Percentiles rank a stretch among this genome's conserved stretches.
phyloP scores from a whole-genome alignment of 2,797 vertebrate species.

The Sebastes oblongus region DNA sequence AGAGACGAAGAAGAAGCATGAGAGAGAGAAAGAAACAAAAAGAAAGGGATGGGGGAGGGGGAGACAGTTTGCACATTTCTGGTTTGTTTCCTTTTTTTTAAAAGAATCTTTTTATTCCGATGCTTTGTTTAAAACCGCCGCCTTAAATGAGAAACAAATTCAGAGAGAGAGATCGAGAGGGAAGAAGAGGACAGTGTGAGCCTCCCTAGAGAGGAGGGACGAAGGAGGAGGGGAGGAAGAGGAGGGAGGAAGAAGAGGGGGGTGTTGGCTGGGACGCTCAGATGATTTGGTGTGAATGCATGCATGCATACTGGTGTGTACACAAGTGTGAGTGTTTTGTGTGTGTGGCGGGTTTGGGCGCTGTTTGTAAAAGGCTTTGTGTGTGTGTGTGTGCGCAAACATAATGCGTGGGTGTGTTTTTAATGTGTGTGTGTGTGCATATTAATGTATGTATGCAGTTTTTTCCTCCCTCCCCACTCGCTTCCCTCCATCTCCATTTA shows the following conservation, averaged over 20 bases:
- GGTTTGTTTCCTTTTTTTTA: neutral
- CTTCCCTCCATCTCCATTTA: conserved; percentile 74
- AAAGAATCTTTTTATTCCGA: neutral
- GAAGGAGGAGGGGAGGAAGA: neutral
- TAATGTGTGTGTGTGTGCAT: conserved; percentile 19
- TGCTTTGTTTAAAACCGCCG: conserved; percentile 52
- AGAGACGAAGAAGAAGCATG: neutral
- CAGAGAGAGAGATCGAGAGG: conserved; percentile 7
- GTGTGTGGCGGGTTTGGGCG: conserved; percentile 18
- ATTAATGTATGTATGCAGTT: conserved; percentile 67
- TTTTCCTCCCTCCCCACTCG: conserved; percentile 17
- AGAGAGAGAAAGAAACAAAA: neutral
- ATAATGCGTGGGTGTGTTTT: conserved; percentile 15
- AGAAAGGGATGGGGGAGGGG: neutral
- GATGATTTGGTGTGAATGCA: conserved; percentile 69
- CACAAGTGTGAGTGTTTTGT: conserved; percentile 15
- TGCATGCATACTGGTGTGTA: conserved; percentile 60
- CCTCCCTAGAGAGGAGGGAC: conserved; percentile 41
- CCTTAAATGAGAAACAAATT: conserved; percentile 55
- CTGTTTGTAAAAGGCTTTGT: conserved; percentile 47
- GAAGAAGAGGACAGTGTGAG: conserved; percentile 59
- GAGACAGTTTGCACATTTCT: conserved; percentile 68
- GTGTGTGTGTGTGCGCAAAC: conserved; percentile 10
- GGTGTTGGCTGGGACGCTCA: conserved; percentile 38
- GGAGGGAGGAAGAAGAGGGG: neutral